Evolutionary conservation across 2,797 vertebrate genomes (phyloP), one percentile per base, ranked within the genome.

Genomic region (Cyprinodon diabolis): DNA sequence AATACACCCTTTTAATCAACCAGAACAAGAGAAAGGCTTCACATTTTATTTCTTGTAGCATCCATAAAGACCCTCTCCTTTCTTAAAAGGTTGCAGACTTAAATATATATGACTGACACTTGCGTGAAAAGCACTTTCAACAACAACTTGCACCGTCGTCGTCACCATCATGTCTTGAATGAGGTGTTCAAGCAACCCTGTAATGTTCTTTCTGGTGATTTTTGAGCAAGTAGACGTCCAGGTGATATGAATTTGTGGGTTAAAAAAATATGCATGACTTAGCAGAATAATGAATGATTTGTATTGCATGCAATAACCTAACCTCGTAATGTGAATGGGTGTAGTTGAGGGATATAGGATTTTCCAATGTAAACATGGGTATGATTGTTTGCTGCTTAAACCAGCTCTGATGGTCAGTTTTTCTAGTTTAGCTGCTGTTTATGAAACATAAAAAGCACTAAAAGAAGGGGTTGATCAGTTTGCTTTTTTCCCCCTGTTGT

Each of bases 221-320:
- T 88, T 84, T 89, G 79, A 89, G 84, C 89, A 90, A 86, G 79
- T 90, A 90, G 84, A 75, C 62, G 70, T 92, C 86, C 87, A 82
- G 58, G 87, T 76, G 76, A 92, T 84, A 83, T 79, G 83, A 90
- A 80, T 88, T 86, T 87, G 76, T 90, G 91, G 85, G 87, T 88
- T 88, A 86, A 56, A 86, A 84, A 88, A 91, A 90, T 88, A 92
- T 95, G 94, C 95, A 95, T 95, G 95, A 91, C 71, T 83, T 91
- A 90, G 89, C 81, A 88, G 84, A 91, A 85, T 88, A 87, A 85
- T 55, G 91, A 92, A 93, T 92, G 90, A 94, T 84, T 93, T 93
- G 93, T 93, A 94, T 93, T 95, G 95, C 95, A 96, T 96, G 95
- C 94, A 96, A 95, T 95, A 95, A 94, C 94, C 86, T 86, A 90